phyloP scores from a whole-genome alignment of 1,140 invertebrate species.

The Paralvinella palmiformis region DNA sequence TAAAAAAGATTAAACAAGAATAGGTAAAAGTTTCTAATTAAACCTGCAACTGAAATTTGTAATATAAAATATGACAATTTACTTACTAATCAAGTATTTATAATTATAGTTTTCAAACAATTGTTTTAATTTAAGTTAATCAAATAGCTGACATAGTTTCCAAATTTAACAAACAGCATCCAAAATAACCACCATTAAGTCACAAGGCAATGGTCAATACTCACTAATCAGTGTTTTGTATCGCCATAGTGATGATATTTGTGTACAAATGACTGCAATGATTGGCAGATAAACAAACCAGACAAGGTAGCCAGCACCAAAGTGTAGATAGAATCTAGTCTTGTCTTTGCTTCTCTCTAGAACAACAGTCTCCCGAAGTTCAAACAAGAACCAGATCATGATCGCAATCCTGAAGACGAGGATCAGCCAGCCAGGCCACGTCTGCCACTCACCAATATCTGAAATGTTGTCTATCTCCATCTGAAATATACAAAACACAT shows the following conservation, averaged over 20 bases:
- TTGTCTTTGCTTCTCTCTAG: slow-evolving; percentile 57
- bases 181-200: no score
- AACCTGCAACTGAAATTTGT: no score
- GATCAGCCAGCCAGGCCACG: slow-evolving; percentile 91
- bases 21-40: no score
- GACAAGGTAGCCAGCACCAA: slow-evolving; percentile 91
- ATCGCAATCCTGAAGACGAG: slow-evolving; percentile 78
- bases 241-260: slow-evolving; percentile 89
- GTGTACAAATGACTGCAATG: slow-evolving; percentile 84
- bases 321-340: slow-evolving; percentile 87
- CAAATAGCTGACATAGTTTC: no score
- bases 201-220: no score
- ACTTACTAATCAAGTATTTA: no score
- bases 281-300: slow-evolving; percentile 98
- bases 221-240: slow-evolving; percentile 88
- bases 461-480: slow-evolving; percentile 92
- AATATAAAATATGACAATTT: no score
- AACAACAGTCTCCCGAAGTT: slow-evolving; percentile 60
- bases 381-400: slow-evolving; percentile 91
- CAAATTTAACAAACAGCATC: no score
- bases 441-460: slow-evolving; percentile 94
- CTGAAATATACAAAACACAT: slow-evolving; percentile 61
- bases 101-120: no score
- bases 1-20: no score
- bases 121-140: no score